A percentile compares a stretch with the other conserved stretches of the same genome.
Conservation (phyloP, 2,888 invertebrate species). For the Blera fallax region DNA sequence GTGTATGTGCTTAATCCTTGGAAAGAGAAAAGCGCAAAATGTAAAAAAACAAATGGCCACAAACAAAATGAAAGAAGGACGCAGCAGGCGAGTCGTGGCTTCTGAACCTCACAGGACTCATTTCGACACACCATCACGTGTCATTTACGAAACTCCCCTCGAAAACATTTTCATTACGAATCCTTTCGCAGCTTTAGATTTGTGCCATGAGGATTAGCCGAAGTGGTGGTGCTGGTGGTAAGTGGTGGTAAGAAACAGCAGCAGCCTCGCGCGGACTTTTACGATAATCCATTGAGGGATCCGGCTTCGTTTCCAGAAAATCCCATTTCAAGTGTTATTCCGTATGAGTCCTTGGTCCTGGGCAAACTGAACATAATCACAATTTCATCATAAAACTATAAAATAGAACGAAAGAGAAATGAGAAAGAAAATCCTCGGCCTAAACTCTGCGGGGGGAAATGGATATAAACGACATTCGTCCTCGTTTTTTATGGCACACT, state of each 20-base stretch:
- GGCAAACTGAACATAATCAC: constrained; percentile 45
- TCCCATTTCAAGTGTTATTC: constrained; percentile 35
- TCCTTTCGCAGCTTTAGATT: constrained; percentile 35
- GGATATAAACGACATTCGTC: not conserved
- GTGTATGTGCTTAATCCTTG: constrained; percentile 37
- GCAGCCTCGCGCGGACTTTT: constrained; percentile 36
- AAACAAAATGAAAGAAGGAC: not conserved
- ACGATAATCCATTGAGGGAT: constrained; percentile 42
- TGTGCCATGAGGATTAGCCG: constrained; percentile 43
- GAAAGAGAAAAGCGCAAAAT: not conserved
- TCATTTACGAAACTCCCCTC: not conserved
- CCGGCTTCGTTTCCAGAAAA: not conserved
- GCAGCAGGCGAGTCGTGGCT: not conserved
- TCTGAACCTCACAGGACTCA: constrained; percentile 36
- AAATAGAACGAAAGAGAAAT: constrained; percentile 19
- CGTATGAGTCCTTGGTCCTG: constrained; percentile 27
- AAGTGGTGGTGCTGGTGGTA: not conserved
- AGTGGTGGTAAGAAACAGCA: constrained; percentile 33
- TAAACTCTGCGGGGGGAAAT: not conserved
- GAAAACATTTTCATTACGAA: constrained; percentile 41
- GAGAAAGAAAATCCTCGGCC: not conserved
- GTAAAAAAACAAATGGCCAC: constrained; percentile 16
- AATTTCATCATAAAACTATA: constrained; percentile 63
- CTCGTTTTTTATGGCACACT: constrained; percentile 26
- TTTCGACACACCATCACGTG: constrained; percentile 48